These are phyloP conservation scores for Schizaphis graminum DNA, from an alignment of 2,888 invertebrate genomes.

Conservation along the genomic window DNA sequence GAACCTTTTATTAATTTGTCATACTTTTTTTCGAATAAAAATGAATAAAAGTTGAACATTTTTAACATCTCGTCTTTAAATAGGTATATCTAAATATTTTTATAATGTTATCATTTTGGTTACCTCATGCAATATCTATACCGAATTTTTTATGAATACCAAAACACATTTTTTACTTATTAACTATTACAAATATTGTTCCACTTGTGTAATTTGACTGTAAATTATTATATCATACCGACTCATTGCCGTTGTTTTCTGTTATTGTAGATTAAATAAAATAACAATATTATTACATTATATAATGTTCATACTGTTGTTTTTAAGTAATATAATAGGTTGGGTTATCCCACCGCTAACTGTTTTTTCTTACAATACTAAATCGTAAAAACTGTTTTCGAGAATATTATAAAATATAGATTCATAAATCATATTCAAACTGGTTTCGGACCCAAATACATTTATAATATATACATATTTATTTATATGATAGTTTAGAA, in stretches of 20 bases:
- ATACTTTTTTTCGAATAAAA: neutral
- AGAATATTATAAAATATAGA: constrained; percentile 25
- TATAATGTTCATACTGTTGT: neutral
- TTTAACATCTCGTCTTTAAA: neutral
- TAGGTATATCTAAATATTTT: neutral
- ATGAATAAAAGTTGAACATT: neutral
- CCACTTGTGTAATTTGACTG: neutral
- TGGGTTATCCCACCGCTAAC: neutral
- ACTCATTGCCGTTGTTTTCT: neutral
- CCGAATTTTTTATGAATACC: neutral
- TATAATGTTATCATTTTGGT: neutral
- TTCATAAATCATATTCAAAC: constrained; percentile 43
- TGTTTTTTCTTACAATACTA: neutral
- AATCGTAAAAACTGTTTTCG: neutral
- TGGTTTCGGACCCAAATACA: neutral
- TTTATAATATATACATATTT: neutral
- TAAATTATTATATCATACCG: neutral
- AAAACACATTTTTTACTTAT: neutral
- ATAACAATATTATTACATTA: neutral
- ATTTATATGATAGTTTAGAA: constrained; percentile 24
- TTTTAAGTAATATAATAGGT: neutral
- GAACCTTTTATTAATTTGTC: neutral
- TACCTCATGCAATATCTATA: neutral
- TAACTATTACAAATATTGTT: neutral
- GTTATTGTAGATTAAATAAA: neutral